Percentiles rank a stretch among this genome's conserved stretches.
phyloP scores from a whole-genome alignment of 2,888 invertebrate genomes.

The Prionchulus punctatus region DNA sequence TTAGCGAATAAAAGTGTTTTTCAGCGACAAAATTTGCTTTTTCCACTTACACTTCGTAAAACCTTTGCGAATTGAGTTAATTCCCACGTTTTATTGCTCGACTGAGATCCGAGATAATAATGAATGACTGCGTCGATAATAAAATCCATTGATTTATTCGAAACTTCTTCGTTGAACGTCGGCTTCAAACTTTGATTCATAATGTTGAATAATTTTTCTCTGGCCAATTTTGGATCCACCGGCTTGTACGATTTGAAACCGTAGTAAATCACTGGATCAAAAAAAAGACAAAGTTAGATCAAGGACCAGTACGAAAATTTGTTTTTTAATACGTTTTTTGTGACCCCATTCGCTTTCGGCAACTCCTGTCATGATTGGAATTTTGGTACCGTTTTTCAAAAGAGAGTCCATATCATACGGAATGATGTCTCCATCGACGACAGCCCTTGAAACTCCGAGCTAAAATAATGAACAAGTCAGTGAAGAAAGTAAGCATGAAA shows the following conservation, averaged over 20 bases:
- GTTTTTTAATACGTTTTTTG: slow-evolving; percentile 22
- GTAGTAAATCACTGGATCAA: slow-evolving; percentile 24
- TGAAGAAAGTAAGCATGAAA: no score
- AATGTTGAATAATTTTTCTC: background rate
- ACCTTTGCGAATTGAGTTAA: background rate
- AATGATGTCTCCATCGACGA: slow-evolving; percentile 29
- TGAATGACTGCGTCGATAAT: background rate
- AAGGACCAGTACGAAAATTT: background rate
- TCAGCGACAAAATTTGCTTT: no score
- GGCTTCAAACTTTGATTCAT: background rate
- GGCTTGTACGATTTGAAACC: slow-evolving; percentile 21
- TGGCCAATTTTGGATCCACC: slow-evolving; percentile 14
- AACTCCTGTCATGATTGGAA: slow-evolving; percentile 30
- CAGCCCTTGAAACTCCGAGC: slow-evolving; percentile 29
- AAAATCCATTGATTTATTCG: slow-evolving; percentile 1
- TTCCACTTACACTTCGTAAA: slow-evolving; percentile 15
- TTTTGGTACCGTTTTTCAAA: slow-evolving; percentile 19
- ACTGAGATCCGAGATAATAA: background rate
- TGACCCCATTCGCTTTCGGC: slow-evolving; percentile 30
- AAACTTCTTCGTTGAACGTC: background rate
- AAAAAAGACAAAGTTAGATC: background rate
- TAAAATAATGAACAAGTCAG: slow-evolving; percentile 9
- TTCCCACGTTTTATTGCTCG: background rate
- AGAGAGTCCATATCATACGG: slow-evolving; percentile 20
- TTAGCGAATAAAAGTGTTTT: no score